A percentile compares a stretch with the other conserved stretches of the same genome.
Evolutionary conservation across 2,888 invertebrate genomes (phyloP).

Genomic region (Meloe dianella): DNA sequence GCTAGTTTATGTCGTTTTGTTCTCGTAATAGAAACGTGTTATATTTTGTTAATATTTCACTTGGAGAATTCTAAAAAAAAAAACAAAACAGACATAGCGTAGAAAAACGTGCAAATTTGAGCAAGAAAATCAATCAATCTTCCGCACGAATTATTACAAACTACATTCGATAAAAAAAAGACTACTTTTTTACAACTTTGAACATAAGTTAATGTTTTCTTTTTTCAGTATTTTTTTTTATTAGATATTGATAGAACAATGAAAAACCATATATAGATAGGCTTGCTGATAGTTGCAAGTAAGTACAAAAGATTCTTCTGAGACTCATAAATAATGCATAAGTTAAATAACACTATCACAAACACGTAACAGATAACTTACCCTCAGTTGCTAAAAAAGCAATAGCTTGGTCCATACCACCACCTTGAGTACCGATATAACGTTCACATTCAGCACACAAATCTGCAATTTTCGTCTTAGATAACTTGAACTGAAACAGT

Average conservation of each 20-base stretch:
- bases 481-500: slow-evolving; percentile 48
- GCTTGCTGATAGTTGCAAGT: slow-evolving; percentile 14
- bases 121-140: not conserved
- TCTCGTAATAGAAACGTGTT: not conserved
- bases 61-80: not conserved
- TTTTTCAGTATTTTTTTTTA: not conserved
- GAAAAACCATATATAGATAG: not conserved
- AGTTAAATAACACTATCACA: slow-evolving; percentile 43
- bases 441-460: slow-evolving; percentile 90
- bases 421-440: slow-evolving; percentile 96
- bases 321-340: slow-evolving; percentile 45
- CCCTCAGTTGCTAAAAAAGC: slow-evolving; percentile 86
- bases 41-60: not conserved
- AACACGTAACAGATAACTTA: slow-evolving; percentile 49
- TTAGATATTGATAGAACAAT: not conserved
- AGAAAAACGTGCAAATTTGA: not conserved
- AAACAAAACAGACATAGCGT: not conserved
- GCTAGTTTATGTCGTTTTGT: not conserved
- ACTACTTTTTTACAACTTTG: too few species aligned
- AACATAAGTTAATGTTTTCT: not conserved
- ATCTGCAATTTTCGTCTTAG: slow-evolving; percentile 70
- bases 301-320: slow-evolving; percentile 15
- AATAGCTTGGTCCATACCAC: slow-evolving; percentile 99
- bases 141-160: not conserved
- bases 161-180: not conserved